These are phyloP conservation scores for Plagodis dolabraria DNA, from an alignment of 2,888 invertebrate genomes.

Conservation along the genomic window DNA sequence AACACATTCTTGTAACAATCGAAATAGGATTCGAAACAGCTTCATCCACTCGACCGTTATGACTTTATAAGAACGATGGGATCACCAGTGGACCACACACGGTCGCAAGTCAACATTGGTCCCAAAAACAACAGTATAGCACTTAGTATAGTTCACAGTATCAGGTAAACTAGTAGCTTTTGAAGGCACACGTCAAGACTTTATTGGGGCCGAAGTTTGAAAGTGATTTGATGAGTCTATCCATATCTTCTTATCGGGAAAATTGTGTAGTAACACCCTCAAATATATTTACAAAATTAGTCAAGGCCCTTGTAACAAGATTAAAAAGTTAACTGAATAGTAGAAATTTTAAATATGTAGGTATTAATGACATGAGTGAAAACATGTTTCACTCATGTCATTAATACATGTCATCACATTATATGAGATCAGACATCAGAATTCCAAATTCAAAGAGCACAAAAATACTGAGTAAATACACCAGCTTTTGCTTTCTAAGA, in stretches of 20 bases:
- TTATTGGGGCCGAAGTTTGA: conserved; percentile 13
- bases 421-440: no score
- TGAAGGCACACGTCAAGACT: conserved; percentile 56
- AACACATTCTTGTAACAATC: conserved; percentile 39
- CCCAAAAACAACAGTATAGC: conserved; percentile 80
- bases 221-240: conserved; percentile 14
- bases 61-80: conserved; percentile 29
- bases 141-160: conserved; percentile 77
- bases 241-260: neutral
- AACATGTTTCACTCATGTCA: no score
- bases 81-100: conserved; percentile 77
- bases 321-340: no score
- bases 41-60: conserved; percentile 34
- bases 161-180: conserved; percentile 77
- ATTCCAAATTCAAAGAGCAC: no score
- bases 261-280: no score
- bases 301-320: no score
- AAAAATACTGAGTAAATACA: no score
- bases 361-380: no score
- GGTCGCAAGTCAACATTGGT: conserved; percentile 73
- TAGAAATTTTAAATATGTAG: no score
- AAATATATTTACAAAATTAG: no score
- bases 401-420: no score
- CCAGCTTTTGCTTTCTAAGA: no score
- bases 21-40: conserved; percentile 49